Base-by-base conservation (phyloP, 2,888 invertebrate genomes). In the Allygus modestus region DNA sequence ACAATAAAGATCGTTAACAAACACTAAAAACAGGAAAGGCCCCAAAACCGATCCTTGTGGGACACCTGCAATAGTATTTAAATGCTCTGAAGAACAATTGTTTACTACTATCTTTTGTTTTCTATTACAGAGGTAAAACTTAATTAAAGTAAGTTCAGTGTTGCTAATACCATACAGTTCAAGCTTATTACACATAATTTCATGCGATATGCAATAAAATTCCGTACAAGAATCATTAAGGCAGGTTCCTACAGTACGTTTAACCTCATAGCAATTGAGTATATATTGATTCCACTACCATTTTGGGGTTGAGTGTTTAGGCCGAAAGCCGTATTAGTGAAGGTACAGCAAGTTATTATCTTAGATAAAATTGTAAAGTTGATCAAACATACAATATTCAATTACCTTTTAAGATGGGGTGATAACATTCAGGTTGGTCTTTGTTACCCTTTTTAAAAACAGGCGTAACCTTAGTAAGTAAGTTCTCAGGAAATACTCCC, bases 71-170 rank as follows among this genome's bases (percentile, higher is more conserved):
- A 54, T 54, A 5, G 5, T 54, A 54, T 54, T 54, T 11, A 54
- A 54, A 54, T 54, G 15, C 17, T 54, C 54, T 54, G 7, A 54
- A 11, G 54, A 54, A 54, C 54, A 54, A 17, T 54, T 54, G 54
- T 54, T 17, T 11, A 54, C 23, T 20, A 54, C 54, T 54, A 54
- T 15, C 54, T 54, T 54, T 23, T 54, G 54, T 54, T 54, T 54
- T 54, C 54, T 17, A 23, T 54, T 54, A 54, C 54, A 54, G n/a
- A 54, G 54, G 23, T 54, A 54, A 20, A 15, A 54, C 23, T 54
- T 54, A 5, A 54, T 15, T 23, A 54, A 54, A 5, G 4, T 54
- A 54, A 54, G 11, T 37, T 11, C 37, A 37, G 37, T 37, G 37
- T 37, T 37, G 37, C 11, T 37, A 37, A 37, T 37, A 54, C n/a